Evolutionary conservation across 2,888 invertebrate species (phyloP).

Genomic region (Hofmannophila pseudospretella): DNA sequence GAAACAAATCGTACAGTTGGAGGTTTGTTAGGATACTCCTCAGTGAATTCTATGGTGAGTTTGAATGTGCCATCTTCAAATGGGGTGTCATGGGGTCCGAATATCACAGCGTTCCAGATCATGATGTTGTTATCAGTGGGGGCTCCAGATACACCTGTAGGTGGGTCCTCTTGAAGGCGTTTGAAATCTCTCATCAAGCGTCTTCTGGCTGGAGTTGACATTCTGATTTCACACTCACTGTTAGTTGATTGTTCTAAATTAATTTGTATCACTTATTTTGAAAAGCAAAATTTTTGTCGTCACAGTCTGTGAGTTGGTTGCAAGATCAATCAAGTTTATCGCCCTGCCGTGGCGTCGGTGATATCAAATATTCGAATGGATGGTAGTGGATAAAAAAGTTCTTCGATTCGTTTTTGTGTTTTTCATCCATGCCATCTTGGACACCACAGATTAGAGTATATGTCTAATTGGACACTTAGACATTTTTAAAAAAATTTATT

Average conservation of each 20-base stretch:
- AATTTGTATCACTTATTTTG: not conserved
- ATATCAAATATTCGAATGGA: no score
- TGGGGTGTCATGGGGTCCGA: conserved; percentile 98
- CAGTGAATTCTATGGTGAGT: conserved; percentile 99
- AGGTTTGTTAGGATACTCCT: conserved; percentile 99
- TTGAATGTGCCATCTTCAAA: conserved; percentile 99
- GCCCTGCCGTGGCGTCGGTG: no score
- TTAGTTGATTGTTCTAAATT: conserved; percentile 11
- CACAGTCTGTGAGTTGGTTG: conserved; percentile 65
- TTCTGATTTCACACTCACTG: conserved; percentile 75
- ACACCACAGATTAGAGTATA: no score
- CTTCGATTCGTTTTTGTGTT: no score
- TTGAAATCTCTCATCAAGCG: conserved; percentile 99
- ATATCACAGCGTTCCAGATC: conserved; percentile 99
- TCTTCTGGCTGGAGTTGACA: conserved; percentile 99
- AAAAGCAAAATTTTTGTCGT: conserved; percentile 61
- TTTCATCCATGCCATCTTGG: no score
- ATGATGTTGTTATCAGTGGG: conserved; percentile 99
- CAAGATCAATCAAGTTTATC: no score
- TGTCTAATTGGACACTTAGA: no score
- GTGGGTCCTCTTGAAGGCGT: conserved; percentile 99
- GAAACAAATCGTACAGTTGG: conserved; percentile 99
- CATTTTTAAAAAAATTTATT: no score
- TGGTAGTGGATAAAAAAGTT: no score
- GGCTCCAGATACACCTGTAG: conserved; percentile 99